Evolutionary conservation across 2,113 vertebrate genomes (phyloP), one percentile per base, ranked within the genome.

Genomic region (Austrofundulus limnaeus): DNA sequence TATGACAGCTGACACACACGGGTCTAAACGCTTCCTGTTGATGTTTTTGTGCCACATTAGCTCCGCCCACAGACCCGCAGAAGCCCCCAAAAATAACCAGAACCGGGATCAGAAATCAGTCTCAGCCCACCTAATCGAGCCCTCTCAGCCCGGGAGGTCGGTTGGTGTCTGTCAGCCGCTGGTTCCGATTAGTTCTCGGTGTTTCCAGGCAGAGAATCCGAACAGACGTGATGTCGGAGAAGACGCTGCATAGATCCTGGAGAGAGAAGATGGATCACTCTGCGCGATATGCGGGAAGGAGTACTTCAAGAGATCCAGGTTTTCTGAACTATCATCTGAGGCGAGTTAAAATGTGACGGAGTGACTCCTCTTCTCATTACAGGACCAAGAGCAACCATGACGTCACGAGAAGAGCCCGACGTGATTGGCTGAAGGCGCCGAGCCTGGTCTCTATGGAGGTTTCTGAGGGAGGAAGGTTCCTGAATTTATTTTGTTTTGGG

Each of bases 121-220:
- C 65, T 70, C 46, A 77, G 74, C 86, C 77, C 72, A 77, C 76
- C 74, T 77, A 45, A 65, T 53, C 11, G 70, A 61, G 58, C 73
- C 49, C 53, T 45, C 43, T 47, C 38, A 0, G 63, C 64, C 61
- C 7, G 2, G 37, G 64, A 53, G 52, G 46, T 63, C 52, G 8
- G 38, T 60, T 46, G 43, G 76, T 64, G 66, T 71, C 75, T 10
- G 65, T 61, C 66, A 11, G 43, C 45, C 42, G 31, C 38, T 11
- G 75, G 52, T 64, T 66, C 65, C 57, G 81, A 39, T 80, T 53
- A 81, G 60, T 34, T 67, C 2, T 3, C 24, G 53, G 74, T 83
- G 89, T 91, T 85, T 91, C 90, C 84, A 85, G 90, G 90, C 88
- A 90, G 89, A 88, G 70, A 55, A 15, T 47, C 37, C 45, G 2